phyloP scores from a whole-genome alignment of 2,797 vertebrate species.

The Coranthus polyacanthus region DNA sequence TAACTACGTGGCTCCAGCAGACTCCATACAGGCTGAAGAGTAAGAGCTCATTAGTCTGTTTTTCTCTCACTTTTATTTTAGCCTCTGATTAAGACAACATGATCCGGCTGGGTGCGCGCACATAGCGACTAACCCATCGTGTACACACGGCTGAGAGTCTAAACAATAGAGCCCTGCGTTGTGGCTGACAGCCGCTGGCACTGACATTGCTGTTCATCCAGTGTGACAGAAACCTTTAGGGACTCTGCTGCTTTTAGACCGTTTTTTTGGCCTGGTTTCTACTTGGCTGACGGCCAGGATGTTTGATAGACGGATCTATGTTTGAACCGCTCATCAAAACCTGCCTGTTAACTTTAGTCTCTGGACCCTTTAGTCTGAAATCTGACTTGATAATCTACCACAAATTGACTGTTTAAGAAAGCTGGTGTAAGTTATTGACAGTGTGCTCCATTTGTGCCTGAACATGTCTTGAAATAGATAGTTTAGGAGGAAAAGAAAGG shows the following conservation, averaged over 20 bases:
- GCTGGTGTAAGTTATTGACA: constrained; percentile 1
- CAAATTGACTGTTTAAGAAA: background rate
- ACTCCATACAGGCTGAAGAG: constrained; percentile 99
- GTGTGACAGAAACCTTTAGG: constrained; percentile 44
- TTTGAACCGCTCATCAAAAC: constrained; percentile 19
- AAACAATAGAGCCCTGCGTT: constrained; percentile 48
- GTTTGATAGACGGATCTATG: background rate
- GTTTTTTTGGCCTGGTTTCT: constrained; percentile 27
- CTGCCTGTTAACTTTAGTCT: constrained; percentile 2
- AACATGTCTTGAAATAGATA: constrained; percentile 14
- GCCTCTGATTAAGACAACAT: constrained; percentile 23
- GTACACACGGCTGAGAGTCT: constrained; percentile 9
- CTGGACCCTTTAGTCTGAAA: background rate
- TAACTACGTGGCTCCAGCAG: constrained; percentile 98
- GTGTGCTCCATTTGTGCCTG: background rate
- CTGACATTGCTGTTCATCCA: constrained; percentile 33
- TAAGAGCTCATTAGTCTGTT: constrained; percentile 77
- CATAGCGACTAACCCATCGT: constrained; percentile 28
- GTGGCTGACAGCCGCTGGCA: constrained; percentile 4
- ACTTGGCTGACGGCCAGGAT: constrained; percentile 6
- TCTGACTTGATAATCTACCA: no score
- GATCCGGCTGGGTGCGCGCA: background rate
- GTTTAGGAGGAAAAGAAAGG: constrained; percentile 8
- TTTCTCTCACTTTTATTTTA: background rate
- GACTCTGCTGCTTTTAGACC: constrained; percentile 8